These are phyloP conservation scores for Meteorus sp. DNA, from an alignment of 1,140 invertebrate genomes.

Conservation along the genomic window DNA sequence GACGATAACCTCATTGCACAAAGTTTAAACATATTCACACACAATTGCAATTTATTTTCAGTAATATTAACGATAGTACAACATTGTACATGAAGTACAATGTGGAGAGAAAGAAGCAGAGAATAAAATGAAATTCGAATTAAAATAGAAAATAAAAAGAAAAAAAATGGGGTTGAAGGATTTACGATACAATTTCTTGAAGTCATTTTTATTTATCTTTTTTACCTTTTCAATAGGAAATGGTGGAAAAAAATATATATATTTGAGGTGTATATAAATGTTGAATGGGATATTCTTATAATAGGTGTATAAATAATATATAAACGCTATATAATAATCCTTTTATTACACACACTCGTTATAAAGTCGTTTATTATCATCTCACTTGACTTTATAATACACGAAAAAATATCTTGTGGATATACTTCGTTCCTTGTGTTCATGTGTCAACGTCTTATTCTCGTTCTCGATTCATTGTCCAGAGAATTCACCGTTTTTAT, in stretches of 20 bases:
- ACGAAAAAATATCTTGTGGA: too few species aligned
- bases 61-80: neutral
- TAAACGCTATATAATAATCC: constrained; percentile 24
- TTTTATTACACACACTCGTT: constrained; percentile 23
- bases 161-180: neutral
- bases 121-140: too few species aligned
- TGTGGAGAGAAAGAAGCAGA: neutral
- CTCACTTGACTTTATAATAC: constrained; percentile 28
- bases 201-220: neutral
- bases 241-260: constrained; percentile 7
- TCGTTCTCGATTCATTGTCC: constrained; percentile 40
- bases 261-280: neutral
- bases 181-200: neutral
- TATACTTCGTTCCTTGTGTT: constrained; percentile 22
- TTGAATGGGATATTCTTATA: too few species aligned
- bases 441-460: constrained; percentile 57
- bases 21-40: constrained; percentile 9
- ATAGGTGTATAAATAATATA: constrained; percentile 2
- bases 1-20: constrained; percentile 22
- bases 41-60: neutral
- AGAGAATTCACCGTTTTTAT: constrained; percentile 30
- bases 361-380: constrained; percentile 38
- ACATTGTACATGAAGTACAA: neutral
- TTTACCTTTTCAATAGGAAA: neutral
- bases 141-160: constrained; percentile 2